A percentile compares a stretch with the other conserved stretches of the same genome.
Conservation (phyloP, 2,113 vertebrate genomes). For the Mirounga angustirostris region DNA sequence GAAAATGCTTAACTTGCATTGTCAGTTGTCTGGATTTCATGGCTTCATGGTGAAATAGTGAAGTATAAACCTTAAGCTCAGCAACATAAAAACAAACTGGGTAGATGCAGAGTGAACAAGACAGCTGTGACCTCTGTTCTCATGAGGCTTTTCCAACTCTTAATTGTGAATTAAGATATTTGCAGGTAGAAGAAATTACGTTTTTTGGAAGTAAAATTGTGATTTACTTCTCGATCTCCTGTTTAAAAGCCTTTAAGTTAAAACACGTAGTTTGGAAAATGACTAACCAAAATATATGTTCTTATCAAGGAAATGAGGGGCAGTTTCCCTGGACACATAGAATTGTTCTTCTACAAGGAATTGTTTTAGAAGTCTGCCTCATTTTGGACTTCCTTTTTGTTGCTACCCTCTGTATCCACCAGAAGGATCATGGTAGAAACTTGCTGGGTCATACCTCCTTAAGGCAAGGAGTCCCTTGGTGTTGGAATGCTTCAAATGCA, state of each 20-base stretch:
- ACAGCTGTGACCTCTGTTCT: not conserved
- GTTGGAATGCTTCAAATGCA: not conserved
- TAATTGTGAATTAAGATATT: constrained; percentile 28
- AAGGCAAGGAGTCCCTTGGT: not conserved
- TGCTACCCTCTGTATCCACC: not conserved
- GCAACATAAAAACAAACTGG: not conserved
- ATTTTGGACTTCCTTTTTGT: not conserved
- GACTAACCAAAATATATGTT: not conserved
- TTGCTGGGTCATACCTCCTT: not conserved
- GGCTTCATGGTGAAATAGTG: not conserved
- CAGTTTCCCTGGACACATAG: not conserved
- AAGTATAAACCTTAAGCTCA: constrained; percentile 26
- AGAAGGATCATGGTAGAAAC: not conserved
- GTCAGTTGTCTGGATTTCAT: constrained; percentile 35
- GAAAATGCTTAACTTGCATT: not conserved
- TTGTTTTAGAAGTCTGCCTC: not conserved
- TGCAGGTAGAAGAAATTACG: not conserved
- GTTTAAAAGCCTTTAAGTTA: not conserved
- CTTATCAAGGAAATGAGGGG: not conserved
- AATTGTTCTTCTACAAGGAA: not conserved
- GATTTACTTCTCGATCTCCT: not conserved
- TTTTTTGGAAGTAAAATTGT: constrained; percentile 49
- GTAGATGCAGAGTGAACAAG: not conserved
- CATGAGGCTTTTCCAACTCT: not conserved
- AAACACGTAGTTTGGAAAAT: not conserved